Evolutionary conservation across 1,140 invertebrate species (phyloP).

Genomic region (Mya arenaria): DNA sequence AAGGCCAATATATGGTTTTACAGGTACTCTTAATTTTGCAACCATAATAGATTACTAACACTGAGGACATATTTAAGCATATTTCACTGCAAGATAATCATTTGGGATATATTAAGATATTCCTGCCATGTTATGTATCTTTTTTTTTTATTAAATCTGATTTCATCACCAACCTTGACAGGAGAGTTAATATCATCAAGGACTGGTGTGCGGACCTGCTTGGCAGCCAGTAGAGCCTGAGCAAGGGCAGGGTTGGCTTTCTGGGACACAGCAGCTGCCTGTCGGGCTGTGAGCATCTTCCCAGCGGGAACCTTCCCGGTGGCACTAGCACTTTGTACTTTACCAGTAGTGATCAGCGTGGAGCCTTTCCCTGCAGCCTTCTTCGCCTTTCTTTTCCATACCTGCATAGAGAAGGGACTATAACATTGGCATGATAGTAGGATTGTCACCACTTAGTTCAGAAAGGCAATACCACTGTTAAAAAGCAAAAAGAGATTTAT

Average conservation of each 20-base stretch:
- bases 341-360: slow-evolving; percentile 81
- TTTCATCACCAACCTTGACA: slow-evolving; percentile 37
- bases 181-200: slow-evolving; percentile 25
- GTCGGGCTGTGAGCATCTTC: neutral
- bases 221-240: slow-evolving; percentile 11
- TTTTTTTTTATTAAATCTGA: too few species aligned
- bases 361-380: slow-evolving; percentile 84
- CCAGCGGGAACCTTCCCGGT: neutral
- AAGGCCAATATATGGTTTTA: too few species aligned
- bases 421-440: neutral
- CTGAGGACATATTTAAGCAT: too few species aligned
- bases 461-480: too few species aligned
- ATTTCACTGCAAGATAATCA: too few species aligned
- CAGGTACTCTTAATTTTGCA: too few species aligned
- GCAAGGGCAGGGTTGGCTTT: neutral
- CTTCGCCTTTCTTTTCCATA: slow-evolving; percentile 90
- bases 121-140: too few species aligned
- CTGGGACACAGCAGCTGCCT: neutral
- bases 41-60: too few species aligned
- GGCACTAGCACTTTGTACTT: slow-evolving; percentile 50
- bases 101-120: too few species aligned
- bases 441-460: neutral
- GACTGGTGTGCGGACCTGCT: neutral
- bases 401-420: slow-evolving; percentile 78
- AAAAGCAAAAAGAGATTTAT: too few species aligned